Evolutionary conservation across 2,113 vertebrate species (phyloP), one percentile per base, ranked within the genome.

Genomic region (Ovibos moschatus): DNA sequence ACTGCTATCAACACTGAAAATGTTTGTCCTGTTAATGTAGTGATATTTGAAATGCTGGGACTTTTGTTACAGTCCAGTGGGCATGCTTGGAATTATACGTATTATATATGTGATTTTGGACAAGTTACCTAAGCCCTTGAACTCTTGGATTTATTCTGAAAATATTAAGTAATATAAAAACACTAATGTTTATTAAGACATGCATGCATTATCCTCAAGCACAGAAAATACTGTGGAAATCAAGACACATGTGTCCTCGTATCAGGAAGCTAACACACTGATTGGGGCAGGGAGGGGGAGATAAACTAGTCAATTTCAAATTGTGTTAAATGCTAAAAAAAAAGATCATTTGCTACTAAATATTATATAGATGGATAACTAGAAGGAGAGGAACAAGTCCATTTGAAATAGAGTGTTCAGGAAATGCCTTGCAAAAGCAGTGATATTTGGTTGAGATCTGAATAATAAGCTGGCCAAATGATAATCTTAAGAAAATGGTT

Each of bases 271-370:
- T 87, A 51, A 40, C 8, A 79, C 0, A 79, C 1, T 76, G 50
- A 1, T 12, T 25, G 3, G 1, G 14, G 19, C 0, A 3, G 5
- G 4, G 28, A n/a, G 14, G 9, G 33, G 2, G 0, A 19, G 33
- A 51, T n/a, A 33, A 74, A 40, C 0, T 71, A 79, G n/a, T 33
- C 40, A 43, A 51, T 53, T 81, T 81, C 14, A 67, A 91, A 82
- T 50, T 90, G 4, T 55, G 14, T 10, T 53, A 91, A 86, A 4
- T 84, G 36, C 6, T 76, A 86, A 19, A 50, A 81, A 95, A 40
- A 95, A 62, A 74, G 27, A 81, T 90, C 40, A 17, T 7, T 33
- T 67, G 9, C 14, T 86, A 74, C 47, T 87, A 93, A 87, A 33
- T 60, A 67, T 51, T 78, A 45, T 43, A 4, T 86, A 78, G 71